Conservation (phyloP, 1,140 invertebrate genomes). For the Neodiprion fabricii region DNA sequence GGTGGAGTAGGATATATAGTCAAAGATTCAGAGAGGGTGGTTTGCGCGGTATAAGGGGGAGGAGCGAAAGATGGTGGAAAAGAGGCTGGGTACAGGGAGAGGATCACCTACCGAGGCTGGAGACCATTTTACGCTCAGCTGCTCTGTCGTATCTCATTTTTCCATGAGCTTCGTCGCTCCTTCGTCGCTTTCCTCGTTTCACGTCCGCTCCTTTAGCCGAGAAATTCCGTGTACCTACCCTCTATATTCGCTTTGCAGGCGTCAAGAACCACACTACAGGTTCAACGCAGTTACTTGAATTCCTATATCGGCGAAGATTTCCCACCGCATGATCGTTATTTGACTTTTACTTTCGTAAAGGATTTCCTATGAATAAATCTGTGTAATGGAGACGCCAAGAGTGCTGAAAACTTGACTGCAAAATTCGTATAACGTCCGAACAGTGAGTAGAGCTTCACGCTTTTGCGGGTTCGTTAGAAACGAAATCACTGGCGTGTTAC, state of each 20-base stretch:
- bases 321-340: neutral
- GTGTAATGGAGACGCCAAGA: no score
- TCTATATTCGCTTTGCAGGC: neutral
- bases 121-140: constrained; percentile 56
- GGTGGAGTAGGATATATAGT: constrained; percentile 12
- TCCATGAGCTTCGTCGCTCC: constrained; percentile 36
- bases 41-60: neutral
- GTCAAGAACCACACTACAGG: neutral
- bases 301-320: neutral
- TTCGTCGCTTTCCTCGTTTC: constrained; percentile 8
- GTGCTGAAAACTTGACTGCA: no score
- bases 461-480: no score
- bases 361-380: no score
- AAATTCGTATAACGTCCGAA: no score
- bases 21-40: neutral
- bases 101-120: constrained; percentile 10
- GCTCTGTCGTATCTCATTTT: constrained; percentile 56
- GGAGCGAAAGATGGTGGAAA: constrained; percentile 10
- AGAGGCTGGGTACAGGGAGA: constrained; percentile 15
- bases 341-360: neutral
- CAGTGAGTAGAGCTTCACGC: no score
- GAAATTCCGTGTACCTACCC: neutral
- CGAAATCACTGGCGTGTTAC: no score
- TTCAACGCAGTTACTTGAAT: neutral
- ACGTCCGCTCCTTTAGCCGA: neutral